Conservation (phyloP, 2,888 invertebrate species). For the Scelioninae gen. 2 region DNA sequence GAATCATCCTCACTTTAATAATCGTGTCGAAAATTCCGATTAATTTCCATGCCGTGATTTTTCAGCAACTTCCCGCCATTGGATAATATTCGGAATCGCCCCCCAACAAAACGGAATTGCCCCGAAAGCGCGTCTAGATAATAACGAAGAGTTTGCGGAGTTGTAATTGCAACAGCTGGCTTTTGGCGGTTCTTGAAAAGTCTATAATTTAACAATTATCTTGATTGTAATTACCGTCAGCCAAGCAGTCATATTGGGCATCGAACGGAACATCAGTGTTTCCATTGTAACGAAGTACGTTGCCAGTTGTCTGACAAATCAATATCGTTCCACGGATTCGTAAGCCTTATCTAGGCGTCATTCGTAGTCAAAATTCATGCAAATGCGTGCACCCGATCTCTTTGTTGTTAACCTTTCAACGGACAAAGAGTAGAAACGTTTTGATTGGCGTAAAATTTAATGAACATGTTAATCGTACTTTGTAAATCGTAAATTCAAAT, state of each 20-base stretch:
- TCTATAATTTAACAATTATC: slow-evolving; percentile 12
- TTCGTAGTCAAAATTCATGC: slow-evolving; percentile 12
- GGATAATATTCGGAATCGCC: too few relatives aligned
- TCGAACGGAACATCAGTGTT: slow-evolving; percentile 10
- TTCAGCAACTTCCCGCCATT: too few relatives aligned
- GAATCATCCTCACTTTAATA: too few relatives aligned
- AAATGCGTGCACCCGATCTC: slow-evolving; percentile 6
- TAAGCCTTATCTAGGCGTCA: slow-evolving; percentile 21
- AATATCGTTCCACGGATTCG: slow-evolving; percentile 48
- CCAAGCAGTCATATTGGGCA: slow-evolving; percentile 3
- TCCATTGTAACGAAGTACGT: slow-evolving; percentile 25
- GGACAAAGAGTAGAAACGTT: not conserved
- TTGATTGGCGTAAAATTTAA: too few relatives aligned
- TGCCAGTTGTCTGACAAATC: slow-evolving; percentile 14
- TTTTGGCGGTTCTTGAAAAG: slow-evolving; percentile 15
- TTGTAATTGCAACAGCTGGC: not conserved
- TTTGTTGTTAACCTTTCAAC: slow-evolving; percentile 2
- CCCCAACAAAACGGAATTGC: not conserved
- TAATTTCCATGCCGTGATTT: too few relatives aligned
- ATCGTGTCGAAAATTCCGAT: too few relatives aligned
- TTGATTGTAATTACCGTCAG: slow-evolving; percentile 16
- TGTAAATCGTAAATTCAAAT: too few relatives aligned
- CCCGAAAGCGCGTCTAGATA: not conserved
- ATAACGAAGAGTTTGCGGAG: not conserved
- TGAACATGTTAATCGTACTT: too few relatives aligned